Evolutionary conservation across 1,140 invertebrate species (phyloP), one percentile per base, ranked within the genome.

Genomic region (Drosophila nebulosa): DNA sequence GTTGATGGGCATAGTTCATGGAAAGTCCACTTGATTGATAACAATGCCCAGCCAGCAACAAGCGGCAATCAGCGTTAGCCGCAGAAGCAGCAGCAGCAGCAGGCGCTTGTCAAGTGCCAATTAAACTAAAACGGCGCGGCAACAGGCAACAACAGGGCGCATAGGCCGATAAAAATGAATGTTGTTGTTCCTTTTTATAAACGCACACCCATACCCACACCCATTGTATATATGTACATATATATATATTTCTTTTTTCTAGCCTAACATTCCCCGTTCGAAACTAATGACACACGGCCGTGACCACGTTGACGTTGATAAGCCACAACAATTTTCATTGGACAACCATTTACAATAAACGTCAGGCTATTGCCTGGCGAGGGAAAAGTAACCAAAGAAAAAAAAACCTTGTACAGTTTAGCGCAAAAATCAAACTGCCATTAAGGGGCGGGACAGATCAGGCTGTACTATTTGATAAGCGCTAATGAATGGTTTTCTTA

Each of bases 281-380:
- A 50, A 85, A 79, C 83, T 88, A 88, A 88, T 88, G 83, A 88
- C 78, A 88, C 69, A 79, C 74, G 83, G 85, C 78, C 78, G 58
- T 67, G 73, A 59, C 59, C 64, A 78, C 83, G 78, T 83, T 88
- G 83, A 88, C 83, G 83, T 88, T 88, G 83, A 88, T 88, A 83
- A 79, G 83, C 83, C 83, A 88, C 83, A 88, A 83, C 78, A 88
- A 88, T 88, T 88, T 88, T 88, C 75, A 88, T 88, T 88, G 83
- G 81, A 88, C 83, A 83, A 71, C 83, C 83, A 86, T 86, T 86
- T 86, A 86, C 83, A 89, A 88, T 86, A 86, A 88, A 86, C 81
- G 83, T 88, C 83, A 88, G 75, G 4, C 78, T 69, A 73, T 78
- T 65, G 78, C 70, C 68, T 36, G 53, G 51, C 63, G 18, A 61